Percentiles rank a stretch among this genome's conserved stretches.
These are phyloP conservation scores for Tetramorium alpestre DNA, from an alignment of 1,140 invertebrate genomes.

Conservation along the genomic window DNA sequence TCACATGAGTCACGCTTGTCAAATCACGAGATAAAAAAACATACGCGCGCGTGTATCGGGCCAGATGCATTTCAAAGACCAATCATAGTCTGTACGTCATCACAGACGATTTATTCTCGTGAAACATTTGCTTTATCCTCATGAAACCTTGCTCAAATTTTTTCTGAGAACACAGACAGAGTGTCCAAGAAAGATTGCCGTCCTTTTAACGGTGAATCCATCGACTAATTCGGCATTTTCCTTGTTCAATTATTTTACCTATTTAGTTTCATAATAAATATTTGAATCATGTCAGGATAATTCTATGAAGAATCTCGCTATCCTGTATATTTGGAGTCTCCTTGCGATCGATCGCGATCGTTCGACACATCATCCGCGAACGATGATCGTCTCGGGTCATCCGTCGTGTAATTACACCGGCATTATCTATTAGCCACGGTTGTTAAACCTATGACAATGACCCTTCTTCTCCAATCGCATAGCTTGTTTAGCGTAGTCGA, in stretches of 20 bases:
- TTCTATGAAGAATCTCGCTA: background rate
- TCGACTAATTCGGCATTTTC: background rate
- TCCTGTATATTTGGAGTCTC: background rate
- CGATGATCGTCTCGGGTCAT: constrained; percentile 70
- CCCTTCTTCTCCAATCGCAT: constrained; percentile 32
- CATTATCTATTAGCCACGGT: constrained; percentile 76
- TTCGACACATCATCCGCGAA: constrained; percentile 34
- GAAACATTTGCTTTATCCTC: constrained; percentile 6
- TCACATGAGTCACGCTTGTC: background rate
- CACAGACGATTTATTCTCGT: constrained; percentile 26
- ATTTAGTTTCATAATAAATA: background rate
- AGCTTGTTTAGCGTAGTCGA: constrained; percentile 10
- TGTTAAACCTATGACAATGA: constrained; percentile 73
- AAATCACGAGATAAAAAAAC: background rate
- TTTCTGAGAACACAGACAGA: background rate
- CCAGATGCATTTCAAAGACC: constrained; percentile 57
- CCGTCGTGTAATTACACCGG: constrained; percentile 73
- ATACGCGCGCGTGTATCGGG: background rate
- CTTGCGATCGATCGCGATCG: background rate
- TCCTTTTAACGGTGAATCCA: background rate
- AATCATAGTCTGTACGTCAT: constrained; percentile 62
- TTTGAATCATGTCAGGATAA: background rate
- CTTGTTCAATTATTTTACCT: background rate
- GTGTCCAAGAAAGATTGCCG: background rate
- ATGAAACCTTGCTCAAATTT: too few relatives aligned